phyloP scores from a whole-genome alignment of 2,888 invertebrate species.

The Autographa pulchrina region DNA sequence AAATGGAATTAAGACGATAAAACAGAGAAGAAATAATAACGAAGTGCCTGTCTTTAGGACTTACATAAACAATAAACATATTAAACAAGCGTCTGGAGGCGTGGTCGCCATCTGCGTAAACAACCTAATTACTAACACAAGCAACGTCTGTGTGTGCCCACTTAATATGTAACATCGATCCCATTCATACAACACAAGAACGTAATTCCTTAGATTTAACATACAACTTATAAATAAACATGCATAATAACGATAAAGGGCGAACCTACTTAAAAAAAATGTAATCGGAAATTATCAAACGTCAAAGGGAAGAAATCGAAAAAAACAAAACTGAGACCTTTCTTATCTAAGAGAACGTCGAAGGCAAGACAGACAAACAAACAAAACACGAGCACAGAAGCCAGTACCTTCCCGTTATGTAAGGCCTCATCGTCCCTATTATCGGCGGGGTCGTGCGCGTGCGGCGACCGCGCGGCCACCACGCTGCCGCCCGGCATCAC shows the following conservation, averaged over 20 bases:
- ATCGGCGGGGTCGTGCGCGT: slow-evolving; percentile 70
- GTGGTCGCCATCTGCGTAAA: slow-evolving; percentile 1
- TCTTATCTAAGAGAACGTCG: not conserved
- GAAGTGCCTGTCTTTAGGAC: not conserved
- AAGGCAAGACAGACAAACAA: not conserved
- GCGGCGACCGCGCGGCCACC: slow-evolving; percentile 78
- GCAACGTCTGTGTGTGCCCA: not conserved
- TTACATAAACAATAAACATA: not conserved
- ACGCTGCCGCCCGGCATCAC: slow-evolving; percentile 90
- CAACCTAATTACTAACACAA: not conserved
- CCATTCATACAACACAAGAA: not conserved
- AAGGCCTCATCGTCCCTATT: slow-evolving; percentile 72
- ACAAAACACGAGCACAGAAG: not conserved
- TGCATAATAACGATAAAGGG: no score
- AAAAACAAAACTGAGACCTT: no score
- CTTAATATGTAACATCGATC: not conserved
- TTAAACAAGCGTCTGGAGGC: not conserved
- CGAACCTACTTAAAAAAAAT: no score
- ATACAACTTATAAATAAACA: no score
- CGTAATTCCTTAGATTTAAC: not conserved
- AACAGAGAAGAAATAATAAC: no score
- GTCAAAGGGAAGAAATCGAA: no score
- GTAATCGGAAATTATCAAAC: no score
- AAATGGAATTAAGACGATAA: not conserved
- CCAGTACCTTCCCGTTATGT: slow-evolving; percentile 79